Evolutionary conservation across 2,797 vertebrate genomes (phyloP).

Genomic region (Gymnoscopelus microlampas): DNA sequence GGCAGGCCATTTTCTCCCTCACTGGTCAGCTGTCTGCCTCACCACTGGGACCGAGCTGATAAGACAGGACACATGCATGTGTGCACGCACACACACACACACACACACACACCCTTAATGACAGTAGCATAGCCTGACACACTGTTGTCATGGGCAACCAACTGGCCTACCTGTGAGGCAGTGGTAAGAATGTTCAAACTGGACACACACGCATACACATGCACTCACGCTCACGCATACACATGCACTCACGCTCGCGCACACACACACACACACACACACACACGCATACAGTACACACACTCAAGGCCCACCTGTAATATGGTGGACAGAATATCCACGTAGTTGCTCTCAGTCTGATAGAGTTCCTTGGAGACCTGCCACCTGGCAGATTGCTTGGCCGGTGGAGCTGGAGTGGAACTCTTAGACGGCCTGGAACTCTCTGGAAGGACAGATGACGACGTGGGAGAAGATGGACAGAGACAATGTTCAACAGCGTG

Average conservation of each 20-base stretch:
- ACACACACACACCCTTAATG: conserved; percentile 22
- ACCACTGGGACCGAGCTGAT: conserved; percentile 63
- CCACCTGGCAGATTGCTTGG: conserved; percentile 96
- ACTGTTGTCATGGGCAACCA: conserved; percentile 48
- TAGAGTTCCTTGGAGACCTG: conserved; percentile 98
- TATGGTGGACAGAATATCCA: conserved; percentile 94
- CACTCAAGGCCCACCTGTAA: conserved; percentile 85
- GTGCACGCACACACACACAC: not conserved
- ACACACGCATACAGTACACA: conserved; percentile 9
- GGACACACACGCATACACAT: not conserved
- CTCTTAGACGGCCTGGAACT: conserved; percentile 86
- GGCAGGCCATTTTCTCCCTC: conserved; percentile 70
- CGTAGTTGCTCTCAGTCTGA: conserved; percentile 99
- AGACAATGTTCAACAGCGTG: conserved; percentile 8
- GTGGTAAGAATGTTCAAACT: conserved; percentile 14
- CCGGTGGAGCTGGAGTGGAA: conserved; percentile 80
- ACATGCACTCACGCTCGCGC: not conserved
- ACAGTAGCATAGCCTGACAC: conserved; percentile 36
- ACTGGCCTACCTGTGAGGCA: conserved; percentile 16
- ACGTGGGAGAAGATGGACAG: conserved; percentile 18
- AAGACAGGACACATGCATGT: conserved; percentile 51
- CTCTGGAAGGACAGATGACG: conserved; percentile 64
- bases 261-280: conserved; percentile 14
- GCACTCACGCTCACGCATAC: not conserved
- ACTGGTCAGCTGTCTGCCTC: conserved; percentile 59